Conservation (phyloP, 2,113 vertebrate genomes). For the Paedocypris sp. region DNA sequence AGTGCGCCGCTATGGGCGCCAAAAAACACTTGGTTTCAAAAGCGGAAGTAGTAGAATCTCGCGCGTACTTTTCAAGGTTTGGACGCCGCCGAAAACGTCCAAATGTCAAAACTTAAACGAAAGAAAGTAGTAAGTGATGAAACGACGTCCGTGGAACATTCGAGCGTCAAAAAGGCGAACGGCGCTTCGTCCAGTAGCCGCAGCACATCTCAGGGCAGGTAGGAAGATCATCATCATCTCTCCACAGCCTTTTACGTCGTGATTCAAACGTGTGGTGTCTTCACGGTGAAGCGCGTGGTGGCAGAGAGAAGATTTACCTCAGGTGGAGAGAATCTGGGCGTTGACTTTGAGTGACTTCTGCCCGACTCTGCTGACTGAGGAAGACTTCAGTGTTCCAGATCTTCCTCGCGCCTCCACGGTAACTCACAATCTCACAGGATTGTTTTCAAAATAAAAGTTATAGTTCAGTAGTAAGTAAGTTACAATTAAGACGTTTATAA, state of each 20-base stretch:
- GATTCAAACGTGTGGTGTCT: too few relatives aligned
- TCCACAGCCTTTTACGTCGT: not conserved
- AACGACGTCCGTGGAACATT: not conserved
- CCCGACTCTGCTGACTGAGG: conserved; percentile 30
- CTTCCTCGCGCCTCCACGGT: conserved; percentile 48
- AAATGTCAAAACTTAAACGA: conserved; percentile 47
- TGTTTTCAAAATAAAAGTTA: not conserved
- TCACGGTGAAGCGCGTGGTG: conserved; percentile 45
- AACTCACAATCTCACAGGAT: not conserved
- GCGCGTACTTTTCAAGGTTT: not conserved
- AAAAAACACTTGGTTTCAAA: not conserved
- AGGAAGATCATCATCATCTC: not conserved
- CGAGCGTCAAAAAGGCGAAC: not conserved
- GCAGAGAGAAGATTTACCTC: conserved; percentile 43
- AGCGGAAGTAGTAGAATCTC: conserved; percentile 14
- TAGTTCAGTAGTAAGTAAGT: too few relatives aligned
- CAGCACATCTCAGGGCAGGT: not conserved
- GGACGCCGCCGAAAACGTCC: not conserved
- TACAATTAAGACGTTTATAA: too few relatives aligned
- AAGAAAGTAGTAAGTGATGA: conserved; percentile 27
- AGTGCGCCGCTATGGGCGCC: conserved; percentile 1
- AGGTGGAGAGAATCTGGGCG: conserved; percentile 57
- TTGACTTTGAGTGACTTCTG: conserved; percentile 45
- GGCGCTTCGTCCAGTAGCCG: not conserved
- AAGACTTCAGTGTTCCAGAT: conserved; percentile 48